Conservation (phyloP, 1,140 invertebrate species). For the Cecropterus lyciades region DNA sequence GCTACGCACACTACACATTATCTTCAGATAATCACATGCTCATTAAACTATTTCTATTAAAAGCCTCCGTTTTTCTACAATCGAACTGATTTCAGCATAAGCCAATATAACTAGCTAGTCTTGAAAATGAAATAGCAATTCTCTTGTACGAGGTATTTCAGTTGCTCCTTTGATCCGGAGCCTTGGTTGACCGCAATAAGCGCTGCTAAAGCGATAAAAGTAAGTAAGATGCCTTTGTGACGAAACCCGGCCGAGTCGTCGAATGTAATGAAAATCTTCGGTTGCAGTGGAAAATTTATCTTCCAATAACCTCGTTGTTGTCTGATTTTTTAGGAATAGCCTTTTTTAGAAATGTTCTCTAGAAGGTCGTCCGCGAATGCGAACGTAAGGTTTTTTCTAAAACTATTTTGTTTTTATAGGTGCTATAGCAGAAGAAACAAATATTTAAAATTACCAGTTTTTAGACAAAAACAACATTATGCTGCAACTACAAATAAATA, state of each 20-base stretch:
- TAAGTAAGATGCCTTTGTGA: slow-evolving; percentile 62
- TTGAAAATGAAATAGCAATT: slow-evolving; percentile 48
- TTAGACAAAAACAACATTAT: no score
- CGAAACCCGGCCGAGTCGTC: slow-evolving; percentile 56
- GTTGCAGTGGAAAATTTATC: slow-evolving; percentile 61
- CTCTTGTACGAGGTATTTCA: slow-evolving; percentile 52
- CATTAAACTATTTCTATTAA: no score
- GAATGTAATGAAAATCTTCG: slow-evolving; percentile 71
- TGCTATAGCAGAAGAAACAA: no score
- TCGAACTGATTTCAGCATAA: not conserved
- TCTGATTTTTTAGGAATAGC: not conserved
- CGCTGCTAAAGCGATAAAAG: slow-evolving; percentile 71
- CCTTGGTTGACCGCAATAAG: slow-evolving; percentile 75
- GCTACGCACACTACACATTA: no score
- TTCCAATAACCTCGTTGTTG: slow-evolving; percentile 46
- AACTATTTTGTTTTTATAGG: no score
- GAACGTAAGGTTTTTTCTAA: no score
- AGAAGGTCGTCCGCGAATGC: no score
- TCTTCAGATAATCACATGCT: no score
- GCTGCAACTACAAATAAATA: no score
- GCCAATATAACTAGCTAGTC: slow-evolving; percentile 4
- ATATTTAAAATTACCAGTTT: no score
- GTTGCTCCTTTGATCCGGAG: slow-evolving; percentile 55
- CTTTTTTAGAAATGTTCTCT: no score
- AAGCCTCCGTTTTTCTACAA: no score